These are phyloP conservation scores for Alca torda DNA, from an alignment of 2,797 vertebrate genomes.

Conservation along the genomic window DNA sequence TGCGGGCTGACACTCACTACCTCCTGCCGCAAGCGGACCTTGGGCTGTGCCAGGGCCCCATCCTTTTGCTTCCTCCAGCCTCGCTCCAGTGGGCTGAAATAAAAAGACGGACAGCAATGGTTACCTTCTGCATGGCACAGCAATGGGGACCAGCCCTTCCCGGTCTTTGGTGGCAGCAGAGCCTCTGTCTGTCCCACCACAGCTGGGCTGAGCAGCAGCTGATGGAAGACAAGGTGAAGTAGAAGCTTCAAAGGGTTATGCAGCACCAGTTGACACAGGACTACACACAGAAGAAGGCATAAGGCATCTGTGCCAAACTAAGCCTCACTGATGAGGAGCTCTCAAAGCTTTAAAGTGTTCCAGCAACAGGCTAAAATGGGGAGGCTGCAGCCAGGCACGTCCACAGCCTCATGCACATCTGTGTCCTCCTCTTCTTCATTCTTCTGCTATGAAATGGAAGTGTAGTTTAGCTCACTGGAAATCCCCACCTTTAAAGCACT, in stretches of 20 bases:
- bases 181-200: not conserved
- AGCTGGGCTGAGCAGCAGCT: not conserved
- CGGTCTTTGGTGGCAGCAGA: not conserved
- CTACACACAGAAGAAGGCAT: not conserved
- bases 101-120: not conserved
- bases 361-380: not conserved
- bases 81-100: constrained; percentile 86
- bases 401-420: not conserved
- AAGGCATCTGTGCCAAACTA: not conserved
- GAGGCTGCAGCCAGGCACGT: not conserved
- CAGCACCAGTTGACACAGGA: not conserved
- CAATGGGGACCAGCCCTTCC: not conserved
- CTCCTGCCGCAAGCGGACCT: constrained; percentile 90
- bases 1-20: constrained; percentile 85
- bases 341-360: not conserved
- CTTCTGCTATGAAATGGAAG: not conserved
- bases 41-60: constrained; percentile 81
- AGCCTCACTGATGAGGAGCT: not conserved
- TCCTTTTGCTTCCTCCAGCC: constrained; percentile 93
- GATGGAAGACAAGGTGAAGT: not conserved
- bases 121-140: not conserved
- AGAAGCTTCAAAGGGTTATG: not conserved
- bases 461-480: not conserved
- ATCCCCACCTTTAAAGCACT: not conserved
- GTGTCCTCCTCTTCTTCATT: not conserved